phyloP scores from a whole-genome alignment of 2,888 invertebrate genomes.

The Zygogramma bicolorata region DNA sequence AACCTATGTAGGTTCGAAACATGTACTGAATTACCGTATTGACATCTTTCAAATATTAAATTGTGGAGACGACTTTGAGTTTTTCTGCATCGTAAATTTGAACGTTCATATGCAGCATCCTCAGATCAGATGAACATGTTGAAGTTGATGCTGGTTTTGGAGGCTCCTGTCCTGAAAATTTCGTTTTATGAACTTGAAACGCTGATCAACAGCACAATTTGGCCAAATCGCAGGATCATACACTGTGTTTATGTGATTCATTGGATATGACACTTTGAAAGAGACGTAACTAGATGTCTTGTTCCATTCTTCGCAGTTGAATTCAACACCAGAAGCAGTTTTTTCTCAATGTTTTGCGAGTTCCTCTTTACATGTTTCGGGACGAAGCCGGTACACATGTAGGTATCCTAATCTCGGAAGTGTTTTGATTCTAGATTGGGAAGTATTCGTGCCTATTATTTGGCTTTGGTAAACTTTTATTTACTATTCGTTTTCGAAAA shows the following conservation, averaged over 20 bases:
- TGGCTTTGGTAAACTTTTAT: background rate
- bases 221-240: constrained; percentile 3
- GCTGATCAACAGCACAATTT: background rate
- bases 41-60: too few species aligned
- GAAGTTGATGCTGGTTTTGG: background rate
- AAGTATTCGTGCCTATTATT: background rate
- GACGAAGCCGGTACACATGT: background rate
- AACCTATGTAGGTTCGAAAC: too few species aligned
- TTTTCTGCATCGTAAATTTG: too few species aligned
- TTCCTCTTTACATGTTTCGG: background rate
- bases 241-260: background rate
- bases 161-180: background rate
- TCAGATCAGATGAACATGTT: background rate
- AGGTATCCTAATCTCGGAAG: background rate
- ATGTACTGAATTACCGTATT: too few species aligned
- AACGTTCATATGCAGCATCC: background rate
- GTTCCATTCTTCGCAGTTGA: background rate
- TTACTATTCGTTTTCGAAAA: background rate
- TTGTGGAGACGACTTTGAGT: too few species aligned
- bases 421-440: background rate
- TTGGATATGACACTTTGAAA: background rate
- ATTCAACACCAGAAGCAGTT: background rate
- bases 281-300: constrained; percentile 1
- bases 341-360: background rate
- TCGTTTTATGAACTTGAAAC: background rate